Percentiles rank a stretch among this genome's conserved stretches.
Conservation (phyloP, 2,797 vertebrate genomes). For the Anisognathus igniventris region DNA sequence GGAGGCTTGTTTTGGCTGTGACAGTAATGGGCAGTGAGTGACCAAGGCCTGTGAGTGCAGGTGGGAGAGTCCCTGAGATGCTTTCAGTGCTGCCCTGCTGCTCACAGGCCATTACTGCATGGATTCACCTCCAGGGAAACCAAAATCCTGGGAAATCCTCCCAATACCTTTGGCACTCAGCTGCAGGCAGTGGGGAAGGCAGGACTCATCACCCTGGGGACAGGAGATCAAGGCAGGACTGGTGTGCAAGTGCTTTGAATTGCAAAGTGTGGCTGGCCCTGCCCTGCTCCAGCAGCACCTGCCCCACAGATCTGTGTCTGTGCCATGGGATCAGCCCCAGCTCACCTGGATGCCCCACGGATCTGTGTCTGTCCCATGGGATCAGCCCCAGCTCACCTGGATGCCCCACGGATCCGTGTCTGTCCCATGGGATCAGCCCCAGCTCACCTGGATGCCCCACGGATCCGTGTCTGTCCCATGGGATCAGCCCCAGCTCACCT, state of each 20-base stretch:
- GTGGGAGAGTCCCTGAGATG: neutral
- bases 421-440: too few species aligned
- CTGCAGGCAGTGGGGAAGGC: neutral
- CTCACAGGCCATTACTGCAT: neutral
- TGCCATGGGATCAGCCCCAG: too few species aligned
- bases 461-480: accelerated
- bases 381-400: neutral
- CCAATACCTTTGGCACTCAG: neutral
- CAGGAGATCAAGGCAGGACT: neutral
- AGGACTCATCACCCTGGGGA: accelerated
- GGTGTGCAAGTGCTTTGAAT: neutral
- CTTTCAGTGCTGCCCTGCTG: neutral
- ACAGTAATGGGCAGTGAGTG: accelerated
- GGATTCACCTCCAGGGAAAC: neutral
- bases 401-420: too few species aligned
- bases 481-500: too few species aligned
- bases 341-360: too few species aligned
- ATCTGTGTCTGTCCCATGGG: accelerated
- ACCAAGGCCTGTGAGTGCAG: accelerated
- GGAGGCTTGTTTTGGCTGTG: neutral
- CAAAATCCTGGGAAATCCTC: neutral
- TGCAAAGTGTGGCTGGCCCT: neutral
- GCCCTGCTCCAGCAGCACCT: neutral
- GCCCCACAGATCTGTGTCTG: too few species aligned
- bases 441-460: too few species aligned